Evolutionary conservation across 2,888 invertebrate genomes (phyloP).

Genomic region (Cryptophagus acutangulus): DNA sequence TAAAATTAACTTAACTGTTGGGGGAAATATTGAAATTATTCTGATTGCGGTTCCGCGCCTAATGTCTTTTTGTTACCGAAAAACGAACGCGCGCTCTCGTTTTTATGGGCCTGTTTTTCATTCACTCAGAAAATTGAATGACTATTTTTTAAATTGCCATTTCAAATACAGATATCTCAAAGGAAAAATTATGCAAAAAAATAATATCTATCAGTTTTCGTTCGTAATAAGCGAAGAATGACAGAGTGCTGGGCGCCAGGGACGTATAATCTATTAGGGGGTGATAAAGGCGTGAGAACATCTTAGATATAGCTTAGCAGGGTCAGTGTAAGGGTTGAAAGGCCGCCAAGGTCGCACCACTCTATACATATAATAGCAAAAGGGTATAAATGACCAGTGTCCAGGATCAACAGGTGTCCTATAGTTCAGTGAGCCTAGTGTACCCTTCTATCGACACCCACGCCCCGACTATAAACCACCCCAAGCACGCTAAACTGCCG

Average conservation of each 20-base stretch:
- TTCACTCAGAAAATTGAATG: constrained; percentile 40
- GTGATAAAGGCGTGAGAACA: constrained; percentile 1
- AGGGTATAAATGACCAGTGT: constrained; percentile 23
- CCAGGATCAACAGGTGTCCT: constrained; percentile 21
- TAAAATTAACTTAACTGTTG: constrained; percentile 41
- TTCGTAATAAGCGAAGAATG: too few species aligned
- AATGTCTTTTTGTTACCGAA: constrained; percentile 27
- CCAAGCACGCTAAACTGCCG: constrained; percentile 2
- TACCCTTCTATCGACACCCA: constrained; percentile 22
- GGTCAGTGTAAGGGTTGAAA: not conserved
- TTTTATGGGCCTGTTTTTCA: constrained; percentile 37
- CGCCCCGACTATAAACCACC: constrained; percentile 21
- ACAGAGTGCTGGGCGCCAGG: too few species aligned
- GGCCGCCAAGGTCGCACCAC: constrained; percentile 1
- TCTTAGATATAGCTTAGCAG: too few species aligned
- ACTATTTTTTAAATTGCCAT: constrained; percentile 32
- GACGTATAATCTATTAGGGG: too few species aligned
- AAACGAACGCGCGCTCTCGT: constrained; percentile 10
- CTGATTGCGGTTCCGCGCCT: constrained; percentile 33
- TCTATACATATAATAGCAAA: not conserved
- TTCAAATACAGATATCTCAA: constrained; percentile 30
- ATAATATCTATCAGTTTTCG: too few species aligned
- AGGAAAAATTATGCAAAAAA: too few species aligned
- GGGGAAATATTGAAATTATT: constrained; percentile 41
- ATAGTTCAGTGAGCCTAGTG: constrained; percentile 13